phyloP scores from a whole-genome alignment of 2,113 vertebrate genomes.

The Empidonax traillii region DNA sequence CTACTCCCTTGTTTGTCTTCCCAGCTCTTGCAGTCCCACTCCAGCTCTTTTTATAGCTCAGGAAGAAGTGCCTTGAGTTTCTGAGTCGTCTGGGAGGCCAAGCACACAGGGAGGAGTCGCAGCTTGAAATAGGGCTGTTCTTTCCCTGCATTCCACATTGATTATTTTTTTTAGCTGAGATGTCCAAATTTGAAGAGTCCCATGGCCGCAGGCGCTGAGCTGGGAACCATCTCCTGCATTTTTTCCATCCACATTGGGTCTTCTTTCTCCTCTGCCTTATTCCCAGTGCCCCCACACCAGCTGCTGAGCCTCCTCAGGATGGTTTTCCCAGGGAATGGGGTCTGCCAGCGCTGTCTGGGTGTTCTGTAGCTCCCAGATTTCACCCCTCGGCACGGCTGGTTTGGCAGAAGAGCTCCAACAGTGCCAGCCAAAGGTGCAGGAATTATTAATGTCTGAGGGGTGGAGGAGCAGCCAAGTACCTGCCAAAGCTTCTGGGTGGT shows the following conservation, averaged over 20 bases:
- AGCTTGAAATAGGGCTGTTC: constrained; percentile 43
- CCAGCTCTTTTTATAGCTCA: constrained; percentile 29
- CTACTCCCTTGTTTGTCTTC: constrained; percentile 14
- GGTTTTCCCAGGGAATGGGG: background rate
- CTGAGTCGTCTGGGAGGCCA: background rate
- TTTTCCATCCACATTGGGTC: background rate
- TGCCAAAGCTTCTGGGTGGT: background rate
- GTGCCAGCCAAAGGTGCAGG: background rate
- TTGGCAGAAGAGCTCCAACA: background rate
- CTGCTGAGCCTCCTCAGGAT: accelerated
- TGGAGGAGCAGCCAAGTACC: background rate
- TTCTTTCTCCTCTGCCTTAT: background rate
- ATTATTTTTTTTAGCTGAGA: background rate
- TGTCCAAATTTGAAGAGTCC: constrained; percentile 29
- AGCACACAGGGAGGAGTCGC: constrained; percentile 4
- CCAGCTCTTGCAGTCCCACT: background rate
- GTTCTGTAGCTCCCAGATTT: background rate
- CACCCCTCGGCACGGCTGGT: accelerated
- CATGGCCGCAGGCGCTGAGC: background rate
- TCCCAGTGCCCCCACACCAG: background rate
- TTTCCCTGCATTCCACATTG: constrained; percentile 5
- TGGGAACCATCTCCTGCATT: background rate
- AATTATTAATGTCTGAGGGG: background rate
- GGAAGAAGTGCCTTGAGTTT: constrained; percentile 28
- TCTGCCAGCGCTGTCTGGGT: background rate